A percentile compares a stretch with the other conserved stretches of the same genome.
These are phyloP conservation scores for Phymorhynchus buccinoides DNA, from an alignment of 1,140 invertebrate genomes.

Conservation along the genomic window DNA sequence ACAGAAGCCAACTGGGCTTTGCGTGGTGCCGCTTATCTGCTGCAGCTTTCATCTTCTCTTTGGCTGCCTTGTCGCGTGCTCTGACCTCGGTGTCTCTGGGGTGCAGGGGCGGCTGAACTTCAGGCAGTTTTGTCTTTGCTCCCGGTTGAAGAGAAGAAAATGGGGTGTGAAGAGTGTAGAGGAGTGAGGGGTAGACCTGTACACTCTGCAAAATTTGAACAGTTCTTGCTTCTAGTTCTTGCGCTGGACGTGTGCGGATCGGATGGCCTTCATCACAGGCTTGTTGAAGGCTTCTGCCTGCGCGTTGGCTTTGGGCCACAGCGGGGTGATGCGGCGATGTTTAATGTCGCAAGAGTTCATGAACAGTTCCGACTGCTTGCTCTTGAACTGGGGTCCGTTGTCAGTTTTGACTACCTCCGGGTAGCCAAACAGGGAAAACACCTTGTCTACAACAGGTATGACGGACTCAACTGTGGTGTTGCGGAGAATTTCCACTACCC, in stretches of 20 bases:
- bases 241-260: slow-evolving; percentile 42
- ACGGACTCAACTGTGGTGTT: slow-evolving; percentile 44
- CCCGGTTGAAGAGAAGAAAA: slow-evolving; percentile 38
- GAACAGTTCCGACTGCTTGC: slow-evolving; percentile 34
- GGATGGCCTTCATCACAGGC: slow-evolving; percentile 49
- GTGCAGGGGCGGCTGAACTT: not conserved
- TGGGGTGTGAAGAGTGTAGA: slow-evolving; percentile 41
- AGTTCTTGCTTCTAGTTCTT: slow-evolving; percentile 52
- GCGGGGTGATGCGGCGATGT: slow-evolving; percentile 41
- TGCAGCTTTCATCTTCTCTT: slow-evolving; percentile 34
- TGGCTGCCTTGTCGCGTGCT: slow-evolving; percentile 33
- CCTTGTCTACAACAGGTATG: slow-evolving; percentile 47
- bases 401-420: slow-evolving; percentile 46
- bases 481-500: slow-evolving; percentile 54
- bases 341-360: slow-evolving; percentile 38
- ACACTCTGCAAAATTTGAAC: slow-evolving; percentile 30
- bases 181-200: slow-evolving; percentile 28
- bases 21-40: slow-evolving; percentile 36
- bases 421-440: slow-evolving; percentile 38
- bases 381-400: slow-evolving; percentile 34
- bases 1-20: slow-evolving; percentile 4
- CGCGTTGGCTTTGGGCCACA: slow-evolving; percentile 46
- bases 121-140: slow-evolving; percentile 38
- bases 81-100: not conserved
- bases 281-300: slow-evolving; percentile 51